These are phyloP conservation scores for Caenorhabditis remanei DNA, from an alignment of 1,140 invertebrate species.

Conservation along the genomic window DNA sequence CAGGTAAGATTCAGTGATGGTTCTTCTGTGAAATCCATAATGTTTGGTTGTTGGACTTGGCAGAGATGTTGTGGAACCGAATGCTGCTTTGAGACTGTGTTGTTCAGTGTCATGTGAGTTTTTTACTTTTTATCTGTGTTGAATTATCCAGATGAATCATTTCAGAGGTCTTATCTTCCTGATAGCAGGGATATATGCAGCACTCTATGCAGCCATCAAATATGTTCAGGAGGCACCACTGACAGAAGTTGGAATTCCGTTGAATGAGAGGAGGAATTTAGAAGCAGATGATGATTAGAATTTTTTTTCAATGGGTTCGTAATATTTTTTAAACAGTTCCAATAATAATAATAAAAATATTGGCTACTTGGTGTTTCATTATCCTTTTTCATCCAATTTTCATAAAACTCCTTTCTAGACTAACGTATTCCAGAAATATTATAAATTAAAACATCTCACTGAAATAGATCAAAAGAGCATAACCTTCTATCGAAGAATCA, in stretches of 20 bases:
- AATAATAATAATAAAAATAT: too few species aligned
- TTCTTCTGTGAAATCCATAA: not conserved
- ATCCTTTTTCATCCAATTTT: too few species aligned
- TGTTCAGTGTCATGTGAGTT: not conserved
- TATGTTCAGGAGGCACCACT: not conserved
- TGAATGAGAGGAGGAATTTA: not conserved
- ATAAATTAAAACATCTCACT: too few species aligned
- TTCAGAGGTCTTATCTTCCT: not conserved
- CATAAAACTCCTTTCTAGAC: too few species aligned
- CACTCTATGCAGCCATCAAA: not conserved
- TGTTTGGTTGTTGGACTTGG: not conserved
- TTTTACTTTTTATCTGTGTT: not conserved
- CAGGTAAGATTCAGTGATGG: not conserved
- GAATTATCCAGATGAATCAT: not conserved
- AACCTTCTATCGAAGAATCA: not conserved
- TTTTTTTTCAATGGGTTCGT: too few species aligned
- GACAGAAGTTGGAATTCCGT: not conserved
- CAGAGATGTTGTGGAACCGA: conserved; percentile 24
- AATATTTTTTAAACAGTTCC: too few species aligned
- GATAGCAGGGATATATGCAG: not conserved
- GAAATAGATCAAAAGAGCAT: too few species aligned
- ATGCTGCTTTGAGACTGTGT: conserved; percentile 14
- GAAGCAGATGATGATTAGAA: not conserved
- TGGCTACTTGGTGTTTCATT: too few species aligned
- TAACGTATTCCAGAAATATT: too few species aligned